Percentiles rank a stretch among this genome's conserved stretches.
These are phyloP conservation scores for Oscheius sp. DNA, from an alignment of 2,888 invertebrate genomes.

Conservation along the genomic window DNA sequence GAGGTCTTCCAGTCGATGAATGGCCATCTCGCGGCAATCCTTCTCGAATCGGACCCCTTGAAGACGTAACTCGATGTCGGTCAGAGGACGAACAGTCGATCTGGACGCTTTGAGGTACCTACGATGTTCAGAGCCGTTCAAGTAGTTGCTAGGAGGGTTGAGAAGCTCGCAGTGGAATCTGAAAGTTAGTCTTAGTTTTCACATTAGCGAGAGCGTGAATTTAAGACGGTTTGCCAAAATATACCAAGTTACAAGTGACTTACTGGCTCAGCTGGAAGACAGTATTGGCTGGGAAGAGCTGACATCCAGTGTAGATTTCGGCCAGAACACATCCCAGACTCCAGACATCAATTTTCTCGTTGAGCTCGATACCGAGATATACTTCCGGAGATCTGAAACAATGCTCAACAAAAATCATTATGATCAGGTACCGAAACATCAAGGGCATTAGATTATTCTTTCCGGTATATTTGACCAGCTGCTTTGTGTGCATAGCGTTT, in stretches of 20 bases:
- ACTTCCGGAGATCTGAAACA: neutral
- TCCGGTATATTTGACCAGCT: neutral
- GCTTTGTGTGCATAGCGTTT: neutral
- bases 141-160: neutral
- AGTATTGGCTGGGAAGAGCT: neutral
- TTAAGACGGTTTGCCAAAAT: no score
- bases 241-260: neutral
- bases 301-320: neutral
- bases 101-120: no score
- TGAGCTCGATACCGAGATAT: neutral
- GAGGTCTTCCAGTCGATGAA: no score
- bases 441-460: neutral
- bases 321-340: neutral
- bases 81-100: no score
- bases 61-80: no score
- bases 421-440: no score
- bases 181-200: neutral
- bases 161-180: neutral
- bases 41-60: no score
- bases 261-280: neutral
- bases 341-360: conserved; percentile 4
- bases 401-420: neutral
- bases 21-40: no score
- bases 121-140: no score
- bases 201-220: no score